Percentiles rank a stretch among this genome's conserved stretches.
These are phyloP conservation scores for Chloroclystis v-ata DNA, from an alignment of 2,888 invertebrate species.

Conservation along the genomic window DNA sequence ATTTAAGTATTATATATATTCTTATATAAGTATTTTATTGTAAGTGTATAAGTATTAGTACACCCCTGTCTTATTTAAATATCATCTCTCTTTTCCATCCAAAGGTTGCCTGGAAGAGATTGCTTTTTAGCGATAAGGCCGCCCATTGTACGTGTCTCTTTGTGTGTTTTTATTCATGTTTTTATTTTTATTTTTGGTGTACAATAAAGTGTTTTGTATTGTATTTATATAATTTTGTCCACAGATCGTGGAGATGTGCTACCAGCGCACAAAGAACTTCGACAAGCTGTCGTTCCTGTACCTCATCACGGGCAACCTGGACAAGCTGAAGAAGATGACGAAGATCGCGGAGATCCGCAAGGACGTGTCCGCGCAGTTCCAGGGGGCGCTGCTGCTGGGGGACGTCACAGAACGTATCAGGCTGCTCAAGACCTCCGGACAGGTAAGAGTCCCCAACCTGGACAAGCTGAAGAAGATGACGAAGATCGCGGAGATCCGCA, in stretches of 20 bases:
- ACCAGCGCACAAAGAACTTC: constrained; percentile 99
- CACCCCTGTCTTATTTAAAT: too few species aligned
- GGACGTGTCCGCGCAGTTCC: constrained; percentile 97
- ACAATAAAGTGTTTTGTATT: too few species aligned
- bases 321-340: constrained; percentile 98
- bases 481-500: constrained; percentile 98
- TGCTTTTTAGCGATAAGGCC: too few species aligned
- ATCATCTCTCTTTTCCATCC: too few species aligned
- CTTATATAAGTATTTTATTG: too few species aligned
- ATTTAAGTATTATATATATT: too few species aligned
- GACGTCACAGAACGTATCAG: constrained; percentile 93
- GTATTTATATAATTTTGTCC: background rate
- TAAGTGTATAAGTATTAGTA: too few species aligned
- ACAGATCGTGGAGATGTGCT: constrained; percentile 97
- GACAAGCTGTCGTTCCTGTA: constrained; percentile 99
- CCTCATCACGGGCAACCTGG: constrained; percentile 97
- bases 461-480: constrained; percentile 99
- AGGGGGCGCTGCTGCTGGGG: constrained; percentile 94
- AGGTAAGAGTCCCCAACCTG: constrained; percentile 82
- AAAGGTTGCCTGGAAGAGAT: too few species aligned
- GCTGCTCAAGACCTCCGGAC: constrained; percentile 85
- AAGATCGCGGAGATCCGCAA: constrained; percentile 99
- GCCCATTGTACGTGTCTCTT: too few species aligned
- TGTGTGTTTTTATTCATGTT: too few species aligned
- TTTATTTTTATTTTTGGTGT: too few species aligned